Percentiles rank a stretch among this genome's conserved stretches.
Evolutionary conservation across 2,797 vertebrate species (phyloP).

Genomic region (Neostethus bicornis): DNA sequence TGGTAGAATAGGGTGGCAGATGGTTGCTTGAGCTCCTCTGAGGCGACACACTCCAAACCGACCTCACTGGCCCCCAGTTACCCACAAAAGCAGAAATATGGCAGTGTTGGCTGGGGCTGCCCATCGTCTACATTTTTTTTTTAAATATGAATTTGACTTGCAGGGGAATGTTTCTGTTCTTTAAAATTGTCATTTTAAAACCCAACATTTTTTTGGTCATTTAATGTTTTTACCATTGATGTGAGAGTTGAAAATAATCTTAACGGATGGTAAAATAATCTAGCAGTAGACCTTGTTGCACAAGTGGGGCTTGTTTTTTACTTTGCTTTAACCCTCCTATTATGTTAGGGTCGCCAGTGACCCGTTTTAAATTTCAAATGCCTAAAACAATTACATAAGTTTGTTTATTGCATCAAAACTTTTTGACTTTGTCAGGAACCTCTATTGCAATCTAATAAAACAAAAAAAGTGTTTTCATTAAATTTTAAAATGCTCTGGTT

Average conservation of each 20-base stretch:
- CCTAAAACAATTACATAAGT: no score
- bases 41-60: slow-evolving; percentile 68
- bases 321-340: slow-evolving; percentile 75
- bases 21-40: slow-evolving; percentile 86
- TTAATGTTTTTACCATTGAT: slow-evolving; percentile 58
- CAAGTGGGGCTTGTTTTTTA: slow-evolving; percentile 83
- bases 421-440: no score
- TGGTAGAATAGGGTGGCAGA: slow-evolving; percentile 87
- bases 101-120: neutral
- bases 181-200: slow-evolving; percentile 56
- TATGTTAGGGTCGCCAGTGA: no score
- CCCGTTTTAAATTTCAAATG: no score
- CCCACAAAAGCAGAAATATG: slow-evolving; percentile 40
- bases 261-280: slow-evolving; percentile 47
- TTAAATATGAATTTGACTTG: slow-evolving; percentile 63
- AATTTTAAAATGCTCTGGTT: no score
- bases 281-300: slow-evolving; percentile 78
- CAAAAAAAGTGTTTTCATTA: no score
- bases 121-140: no score
- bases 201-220: slow-evolving; percentile 41
- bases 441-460: no score
- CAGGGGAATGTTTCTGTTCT: slow-evolving; percentile 54
- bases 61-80: slow-evolving; percentile 57
- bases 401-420: no score
- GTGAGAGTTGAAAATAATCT: slow-evolving; percentile 54